Base-by-base conservation (phyloP, 1,140 invertebrate genomes). In the Lutraria rhynchaena region DNA sequence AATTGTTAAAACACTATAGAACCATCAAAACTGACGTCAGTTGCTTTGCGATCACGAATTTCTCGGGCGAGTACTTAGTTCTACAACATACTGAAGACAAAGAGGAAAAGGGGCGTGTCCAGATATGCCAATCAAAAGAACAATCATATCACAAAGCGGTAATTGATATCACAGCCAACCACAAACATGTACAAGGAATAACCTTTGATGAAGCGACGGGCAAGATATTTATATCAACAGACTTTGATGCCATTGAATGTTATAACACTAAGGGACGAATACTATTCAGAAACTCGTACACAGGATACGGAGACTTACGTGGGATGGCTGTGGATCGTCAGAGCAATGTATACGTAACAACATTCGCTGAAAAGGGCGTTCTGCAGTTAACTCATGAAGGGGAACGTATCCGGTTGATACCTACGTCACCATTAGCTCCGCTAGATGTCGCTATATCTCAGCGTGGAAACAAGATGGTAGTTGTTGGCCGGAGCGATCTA, bases 21-120 rank as follows among this genome's bases (percentile, higher is more conserved):
- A 37, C 27, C 19, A 67, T 78, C 19, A 63, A 53, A 41, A 78
- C 75, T 19, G 49, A n/a, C 9, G 63, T 67, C 2, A 78, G 75
- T 27, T 78, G 75, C 24, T 78, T 78, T 67, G 75, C 75, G 7
- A 19, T 78, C 22, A 78, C 60, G 11, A 67, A 67, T 41, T 78
- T 78, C 24, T 61, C 61, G 7, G 75, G 75, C n/a, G 75, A 67
- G 22, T 78, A 78, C 27, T n/a, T 78, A 15, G 15, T 61, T 5
- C 55, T 78, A 53, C 75, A 78, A 37, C 75, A 78, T n/a, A 37
- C 31, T 22, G 57, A 53, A 15, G 75, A 78, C 27, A 65, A 78
- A 78, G 44, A 55, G 2, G 61, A 67, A 78, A 78, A 78, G 57
- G 61, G 75, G 29, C 75, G 75, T 22, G 75, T 78, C n/a, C 57